Conservation (phyloP, 2,888 invertebrate genomes). For the Scaptomyza caliginosa region DNA sequence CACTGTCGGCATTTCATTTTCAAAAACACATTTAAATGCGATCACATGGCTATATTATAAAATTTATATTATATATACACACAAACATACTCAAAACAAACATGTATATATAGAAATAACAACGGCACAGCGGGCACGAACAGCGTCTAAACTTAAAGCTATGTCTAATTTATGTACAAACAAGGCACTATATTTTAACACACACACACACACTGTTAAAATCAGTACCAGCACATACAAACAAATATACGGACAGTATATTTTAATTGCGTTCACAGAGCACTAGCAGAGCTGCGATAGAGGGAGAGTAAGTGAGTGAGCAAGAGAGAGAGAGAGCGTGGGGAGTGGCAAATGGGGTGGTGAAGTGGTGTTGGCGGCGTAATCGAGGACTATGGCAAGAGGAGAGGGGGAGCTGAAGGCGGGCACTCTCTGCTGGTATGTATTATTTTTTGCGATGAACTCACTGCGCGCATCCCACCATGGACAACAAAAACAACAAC, state of each 20-base stretch:
- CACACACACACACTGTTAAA: slow-evolving; percentile 32
- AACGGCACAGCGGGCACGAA: slow-evolving; percentile 47
- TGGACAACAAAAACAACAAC: slow-evolving; percentile 52
- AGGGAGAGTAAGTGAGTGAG: slow-evolving; percentile 8
- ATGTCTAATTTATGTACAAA: slow-evolving; percentile 75
- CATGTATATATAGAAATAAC: slow-evolving; percentile 56
- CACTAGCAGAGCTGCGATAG: slow-evolving; percentile 35
- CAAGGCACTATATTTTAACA: slow-evolving; percentile 73
- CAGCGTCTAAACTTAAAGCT: slow-evolving; percentile 60
- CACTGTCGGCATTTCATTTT: slow-evolving; percentile 44
- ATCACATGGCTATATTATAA: slow-evolving; percentile 58
- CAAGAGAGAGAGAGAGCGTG: slow-evolving; percentile 24
- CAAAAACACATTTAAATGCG: slow-evolving; percentile 23
- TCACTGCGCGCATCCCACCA: slow-evolving; percentile 74
- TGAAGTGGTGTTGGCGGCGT: slow-evolving; percentile 43
- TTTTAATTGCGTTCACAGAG: slow-evolving; percentile 71
- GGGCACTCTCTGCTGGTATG: slow-evolving; percentile 48
- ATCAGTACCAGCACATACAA: slow-evolving; percentile 24
- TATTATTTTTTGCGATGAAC: slow-evolving; percentile 82
- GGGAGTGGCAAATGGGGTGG: slow-evolving; percentile 57
- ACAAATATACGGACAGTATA: slow-evolving; percentile 39
- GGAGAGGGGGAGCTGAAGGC: neutral
- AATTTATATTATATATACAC: slow-evolving; percentile 32
- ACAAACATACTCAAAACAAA: slow-evolving; percentile 20
- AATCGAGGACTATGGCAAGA: neutral